A percentile compares a stretch with the other conserved stretches of the same genome.
These are phyloP conservation scores for Heliconius himera DNA, from an alignment of 1,140 invertebrate species.

Conservation along the genomic window DNA sequence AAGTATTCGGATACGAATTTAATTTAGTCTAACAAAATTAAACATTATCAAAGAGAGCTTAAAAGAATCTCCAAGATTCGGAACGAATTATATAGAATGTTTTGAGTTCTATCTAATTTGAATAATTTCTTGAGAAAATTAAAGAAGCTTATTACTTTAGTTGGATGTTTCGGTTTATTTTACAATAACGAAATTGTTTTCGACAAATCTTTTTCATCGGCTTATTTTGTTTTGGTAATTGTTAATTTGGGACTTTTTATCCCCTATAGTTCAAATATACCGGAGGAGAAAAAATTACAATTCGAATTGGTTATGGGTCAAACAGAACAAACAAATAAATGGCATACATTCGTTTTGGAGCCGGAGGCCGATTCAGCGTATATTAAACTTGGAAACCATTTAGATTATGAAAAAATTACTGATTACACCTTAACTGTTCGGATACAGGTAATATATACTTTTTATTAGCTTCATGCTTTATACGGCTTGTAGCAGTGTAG, in stretches of 20 bases:
- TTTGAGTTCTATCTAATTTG: slow-evolving; percentile 15
- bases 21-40: slow-evolving; percentile 41
- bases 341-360: slow-evolving; percentile 88
- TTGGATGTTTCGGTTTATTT: not conserved
- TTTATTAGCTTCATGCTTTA: no score
- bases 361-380: slow-evolving; percentile 86
- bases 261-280: slow-evolving; percentile 86
- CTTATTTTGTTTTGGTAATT: not conserved
- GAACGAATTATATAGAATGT: slow-evolving; percentile 18
- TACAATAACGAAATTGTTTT: slow-evolving; percentile 8
- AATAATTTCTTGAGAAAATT: slow-evolving; percentile 13
- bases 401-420: slow-evolving; percentile 92
- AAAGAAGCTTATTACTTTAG: slow-evolving; percentile 7
- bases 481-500: no score
- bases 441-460: slow-evolving; percentile 80
- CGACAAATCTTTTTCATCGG: slow-evolving; percentile 1
- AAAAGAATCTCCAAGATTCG: slow-evolving; percentile 24
- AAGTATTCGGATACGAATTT: slow-evolving; percentile 70
- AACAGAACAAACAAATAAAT: slow-evolving; percentile 92
- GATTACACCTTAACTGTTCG: slow-evolving; percentile 92
- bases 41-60: slow-evolving; percentile 37
- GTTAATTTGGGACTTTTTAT: slow-evolving; percentile 9
- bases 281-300: slow-evolving; percentile 86
- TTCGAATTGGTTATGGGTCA: slow-evolving; percentile 91
- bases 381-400: slow-evolving; percentile 86